Percentiles rank a stretch among this genome's conserved stretches.
phyloP scores from a whole-genome alignment of 2,888 invertebrate genomes.

The Macroteleia sp. region DNA sequence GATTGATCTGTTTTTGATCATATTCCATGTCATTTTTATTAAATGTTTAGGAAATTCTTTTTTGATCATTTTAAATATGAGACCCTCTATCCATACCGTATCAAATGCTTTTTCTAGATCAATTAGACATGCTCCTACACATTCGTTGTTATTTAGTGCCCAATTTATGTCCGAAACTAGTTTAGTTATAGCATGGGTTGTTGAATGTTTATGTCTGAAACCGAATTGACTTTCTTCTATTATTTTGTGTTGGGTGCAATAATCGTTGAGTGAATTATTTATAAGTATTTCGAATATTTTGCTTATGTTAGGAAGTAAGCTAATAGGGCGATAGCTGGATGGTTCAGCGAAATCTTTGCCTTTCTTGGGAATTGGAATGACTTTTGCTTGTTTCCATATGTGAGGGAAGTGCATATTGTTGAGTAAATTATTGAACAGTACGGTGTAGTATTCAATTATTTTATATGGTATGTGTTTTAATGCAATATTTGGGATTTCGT shows the following conservation, averaged over 20 bases:
- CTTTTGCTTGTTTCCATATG: constrained; percentile 53
- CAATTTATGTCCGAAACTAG: constrained; percentile 44
- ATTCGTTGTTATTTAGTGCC: constrained; percentile 14
- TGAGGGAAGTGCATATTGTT: constrained; percentile 36
- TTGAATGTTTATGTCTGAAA: constrained; percentile 51
- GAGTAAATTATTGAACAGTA: constrained; percentile 54
- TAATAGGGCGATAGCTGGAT: constrained; percentile 14
- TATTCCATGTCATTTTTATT: constrained; percentile 64
- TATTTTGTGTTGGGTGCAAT: background rate
- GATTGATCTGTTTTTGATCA: constrained; percentile 45
- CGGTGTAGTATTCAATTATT: no score
- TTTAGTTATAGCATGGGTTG: constrained; percentile 61
- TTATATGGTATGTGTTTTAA: constrained; percentile 59
- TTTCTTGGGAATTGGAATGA: constrained; percentile 31
- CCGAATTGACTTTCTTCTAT: background rate
- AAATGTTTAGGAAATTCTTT: constrained; percentile 57
- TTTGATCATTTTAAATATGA: constrained; percentile 62
- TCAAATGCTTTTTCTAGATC: constrained; percentile 34
- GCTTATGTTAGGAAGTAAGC: constrained; percentile 37
- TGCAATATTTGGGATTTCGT: constrained; percentile 45
- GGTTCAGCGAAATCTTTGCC: constrained; percentile 28
- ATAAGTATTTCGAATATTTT: constrained; percentile 26
- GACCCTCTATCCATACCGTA: constrained; percentile 49
- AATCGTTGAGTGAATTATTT: background rate
- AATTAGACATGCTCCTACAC: constrained; percentile 35